Conservation (phyloP, 2,888 invertebrate species). For the Drosophila putrida region DNA sequence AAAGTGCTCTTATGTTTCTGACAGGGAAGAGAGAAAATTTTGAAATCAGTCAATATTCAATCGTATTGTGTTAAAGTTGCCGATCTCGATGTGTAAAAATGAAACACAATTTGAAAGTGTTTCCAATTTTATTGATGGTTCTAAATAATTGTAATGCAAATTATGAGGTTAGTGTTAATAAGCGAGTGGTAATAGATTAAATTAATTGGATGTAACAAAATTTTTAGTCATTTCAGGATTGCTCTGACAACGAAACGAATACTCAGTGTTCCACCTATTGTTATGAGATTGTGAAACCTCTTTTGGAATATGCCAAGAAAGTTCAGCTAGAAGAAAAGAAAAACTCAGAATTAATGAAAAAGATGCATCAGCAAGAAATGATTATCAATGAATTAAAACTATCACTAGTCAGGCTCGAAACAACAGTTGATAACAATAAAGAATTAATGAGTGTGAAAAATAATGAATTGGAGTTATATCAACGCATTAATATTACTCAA, state of each 20-base stretch:
- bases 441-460: not conserved
- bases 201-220: not conserved
- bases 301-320: conserved; percentile 1
- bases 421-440: not conserved
- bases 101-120: not conserved
- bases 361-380: not conserved
- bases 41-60: not conserved
- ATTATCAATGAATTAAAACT: not conserved
- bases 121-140: not conserved
- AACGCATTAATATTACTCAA: not conserved
- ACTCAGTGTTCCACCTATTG: conserved; percentile 21
- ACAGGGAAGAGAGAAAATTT: not conserved
- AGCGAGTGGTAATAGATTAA: not conserved
- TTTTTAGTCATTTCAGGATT: conserved; percentile 1
- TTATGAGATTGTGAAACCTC: conserved; percentile 27
- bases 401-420: not conserved
- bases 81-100: not conserved
- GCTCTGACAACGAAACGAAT: not conserved
- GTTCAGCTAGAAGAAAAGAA: not conserved
- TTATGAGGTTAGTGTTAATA: not conserved
- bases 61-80: not conserved
- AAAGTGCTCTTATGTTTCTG: not conserved
- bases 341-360: not conserved
- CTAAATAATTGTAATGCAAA: not conserved
- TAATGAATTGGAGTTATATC: not conserved